phyloP scores from a whole-genome alignment of 1,140 invertebrate species.

The Atta colombica region DNA sequence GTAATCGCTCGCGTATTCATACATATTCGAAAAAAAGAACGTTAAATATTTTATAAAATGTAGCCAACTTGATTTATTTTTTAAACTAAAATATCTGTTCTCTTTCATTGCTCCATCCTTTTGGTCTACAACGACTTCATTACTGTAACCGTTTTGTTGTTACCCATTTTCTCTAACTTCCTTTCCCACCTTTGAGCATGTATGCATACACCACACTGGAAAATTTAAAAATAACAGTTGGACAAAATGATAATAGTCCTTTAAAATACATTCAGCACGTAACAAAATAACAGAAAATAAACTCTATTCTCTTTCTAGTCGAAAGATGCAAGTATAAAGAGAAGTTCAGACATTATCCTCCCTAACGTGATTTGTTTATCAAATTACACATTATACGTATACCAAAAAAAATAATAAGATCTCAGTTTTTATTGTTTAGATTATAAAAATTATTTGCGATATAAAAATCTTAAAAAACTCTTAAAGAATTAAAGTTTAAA shows the following conservation, averaged over 20 bases:
- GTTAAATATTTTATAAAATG: constrained; percentile 21
- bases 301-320: background rate
- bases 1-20: background rate
- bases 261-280: constrained; percentile 11
- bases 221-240: constrained; percentile 43
- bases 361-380: background rate
- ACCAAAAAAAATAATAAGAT: background rate
- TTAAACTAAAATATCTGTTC: constrained; percentile 28
- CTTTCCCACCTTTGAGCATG: constrained; percentile 26
- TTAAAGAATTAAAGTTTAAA: background rate
- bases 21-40: background rate
- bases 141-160: constrained; percentile 35
- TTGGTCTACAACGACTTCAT: constrained; percentile 36
- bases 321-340: background rate
- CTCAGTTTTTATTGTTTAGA: background rate
- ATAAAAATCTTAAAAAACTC: background rate
- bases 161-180: constrained; percentile 34
- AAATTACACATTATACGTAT: constrained; percentile 2
- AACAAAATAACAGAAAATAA: constrained; percentile 16
- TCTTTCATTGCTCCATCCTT: background rate
- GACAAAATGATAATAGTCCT: constrained; percentile 20
- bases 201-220: constrained; percentile 16
- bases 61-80: constrained; percentile 5
- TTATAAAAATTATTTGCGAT: background rate
- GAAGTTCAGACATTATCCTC: background rate